A percentile compares a stretch with the other conserved stretches of the same genome.
phyloP scores from a whole-genome alignment of 2,888 invertebrate species.

The Anagyrus pseudococci region DNA sequence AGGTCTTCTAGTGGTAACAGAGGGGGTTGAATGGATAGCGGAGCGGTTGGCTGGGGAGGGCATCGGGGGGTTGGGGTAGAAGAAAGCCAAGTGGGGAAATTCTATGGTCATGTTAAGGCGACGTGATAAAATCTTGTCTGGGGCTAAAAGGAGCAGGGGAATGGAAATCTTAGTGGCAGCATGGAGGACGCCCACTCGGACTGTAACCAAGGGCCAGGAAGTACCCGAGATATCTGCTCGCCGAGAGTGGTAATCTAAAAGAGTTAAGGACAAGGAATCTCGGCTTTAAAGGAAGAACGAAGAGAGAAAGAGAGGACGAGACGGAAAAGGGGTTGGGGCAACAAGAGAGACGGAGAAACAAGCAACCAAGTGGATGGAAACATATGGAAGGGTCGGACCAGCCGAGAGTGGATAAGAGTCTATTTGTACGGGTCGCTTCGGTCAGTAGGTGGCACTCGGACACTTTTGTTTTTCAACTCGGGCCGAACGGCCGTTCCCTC shows the following conservation, averaged over 20 bases:
- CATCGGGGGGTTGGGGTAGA: background rate
- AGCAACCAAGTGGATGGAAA: constrained; percentile 22
- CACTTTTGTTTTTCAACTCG: constrained; percentile 36
- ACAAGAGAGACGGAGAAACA: background rate
- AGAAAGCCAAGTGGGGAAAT: background rate
- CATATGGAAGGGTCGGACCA: constrained; percentile 28
- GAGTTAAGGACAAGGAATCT: constrained; percentile 38
- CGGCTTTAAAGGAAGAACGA: constrained; percentile 35
- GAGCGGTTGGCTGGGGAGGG: background rate
- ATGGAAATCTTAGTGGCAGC: constrained; percentile 28
- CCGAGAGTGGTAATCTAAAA: constrained; percentile 37
- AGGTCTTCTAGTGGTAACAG: too few relatives aligned
- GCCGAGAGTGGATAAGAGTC: constrained; percentile 26
- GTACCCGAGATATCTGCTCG: constrained; percentile 24
- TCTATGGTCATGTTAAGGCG: constrained; percentile 24
- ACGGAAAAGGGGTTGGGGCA: too few relatives aligned
- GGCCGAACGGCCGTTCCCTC: too few relatives aligned
- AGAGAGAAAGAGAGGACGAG: constrained; percentile 30
- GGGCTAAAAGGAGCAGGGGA: constrained; percentile 30
- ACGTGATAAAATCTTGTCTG: constrained; percentile 30
- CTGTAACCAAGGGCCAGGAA: constrained; percentile 18
- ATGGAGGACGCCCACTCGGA: constrained; percentile 5
- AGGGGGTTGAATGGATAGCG: too few relatives aligned
- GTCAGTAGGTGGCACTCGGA: constrained; percentile 24
- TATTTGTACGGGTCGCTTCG: constrained; percentile 33